Conservation (phyloP, 2,797 vertebrate species). For the Coreius guichenoti region DNA sequence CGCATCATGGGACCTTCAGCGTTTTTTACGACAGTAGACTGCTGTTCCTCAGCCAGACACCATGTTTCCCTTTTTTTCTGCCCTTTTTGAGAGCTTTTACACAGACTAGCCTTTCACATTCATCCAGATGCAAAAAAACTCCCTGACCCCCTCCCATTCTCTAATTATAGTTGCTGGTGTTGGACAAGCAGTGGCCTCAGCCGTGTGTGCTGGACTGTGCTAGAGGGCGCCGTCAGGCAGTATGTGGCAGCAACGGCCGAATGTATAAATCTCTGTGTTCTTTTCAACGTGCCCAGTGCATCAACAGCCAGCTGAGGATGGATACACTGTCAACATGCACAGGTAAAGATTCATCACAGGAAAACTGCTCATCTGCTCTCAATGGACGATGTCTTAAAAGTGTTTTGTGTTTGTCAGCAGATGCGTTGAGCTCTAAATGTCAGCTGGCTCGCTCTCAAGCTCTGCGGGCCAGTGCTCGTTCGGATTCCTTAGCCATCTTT, state of each 20-base stretch:
- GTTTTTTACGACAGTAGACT: neutral
- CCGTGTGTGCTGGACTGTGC: slow-evolving; percentile 71
- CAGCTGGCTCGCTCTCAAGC: slow-evolving; percentile 69
- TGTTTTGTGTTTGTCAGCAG: slow-evolving; percentile 54
- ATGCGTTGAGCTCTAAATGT: slow-evolving; percentile 68
- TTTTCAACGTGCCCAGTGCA: slow-evolving; percentile 72
- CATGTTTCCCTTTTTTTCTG: neutral
- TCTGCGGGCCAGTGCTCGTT: slow-evolving; percentile 58
- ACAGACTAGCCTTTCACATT: slow-evolving; percentile 18
- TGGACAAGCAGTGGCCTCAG: slow-evolving; percentile 67
- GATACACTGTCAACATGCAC: slow-evolving; percentile 63
- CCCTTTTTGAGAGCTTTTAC: neutral
- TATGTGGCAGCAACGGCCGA: slow-evolving; percentile 72
- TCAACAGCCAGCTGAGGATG: slow-evolving; percentile 65
- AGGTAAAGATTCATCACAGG: slow-evolving; percentile 28
- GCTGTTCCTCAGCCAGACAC: slow-evolving; percentile 19
- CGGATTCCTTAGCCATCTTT: slow-evolving; percentile 56
- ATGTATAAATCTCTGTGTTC: slow-evolving; percentile 70
- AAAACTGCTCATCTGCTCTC: neutral
- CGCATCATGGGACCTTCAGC: neutral
- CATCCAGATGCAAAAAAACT: neutral
- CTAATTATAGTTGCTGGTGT: slow-evolving; percentile 66
- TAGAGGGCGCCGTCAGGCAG: slow-evolving; percentile 62
- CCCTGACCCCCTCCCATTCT: neutral
- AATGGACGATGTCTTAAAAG: neutral